phyloP scores from a whole-genome alignment of 2,888 invertebrate species.

The Perdita meconis region DNA sequence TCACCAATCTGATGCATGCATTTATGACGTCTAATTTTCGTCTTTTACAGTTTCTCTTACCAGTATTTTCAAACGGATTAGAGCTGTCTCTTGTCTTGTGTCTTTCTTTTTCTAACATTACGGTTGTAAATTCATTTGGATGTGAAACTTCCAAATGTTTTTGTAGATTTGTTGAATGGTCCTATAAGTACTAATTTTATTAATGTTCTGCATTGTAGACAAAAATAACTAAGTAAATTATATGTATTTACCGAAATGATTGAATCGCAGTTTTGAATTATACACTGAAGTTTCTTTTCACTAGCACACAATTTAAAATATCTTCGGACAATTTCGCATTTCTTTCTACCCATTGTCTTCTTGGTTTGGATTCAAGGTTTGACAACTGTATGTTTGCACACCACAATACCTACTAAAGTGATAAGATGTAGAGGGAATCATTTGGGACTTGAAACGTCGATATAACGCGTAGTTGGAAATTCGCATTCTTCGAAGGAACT shows the following conservation, averaged over 20 bases:
- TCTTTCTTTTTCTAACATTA: slow-evolving; percentile 12
- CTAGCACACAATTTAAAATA: neutral
- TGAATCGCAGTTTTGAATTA: neutral
- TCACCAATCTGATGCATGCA: too few relatives aligned
- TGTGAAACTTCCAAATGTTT: neutral
- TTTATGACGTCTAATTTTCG: neutral
- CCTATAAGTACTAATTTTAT: neutral
- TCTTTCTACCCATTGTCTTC: slow-evolving; percentile 1
- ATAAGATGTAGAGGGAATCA: too few relatives aligned
- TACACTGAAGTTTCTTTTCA: neutral
- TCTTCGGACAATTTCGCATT: neutral
- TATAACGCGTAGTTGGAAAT: too few relatives aligned
- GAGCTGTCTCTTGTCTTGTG: slow-evolving; percentile 1
- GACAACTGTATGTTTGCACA: too few relatives aligned
- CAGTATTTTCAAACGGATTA: neutral
- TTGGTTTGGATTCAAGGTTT: too few relatives aligned
- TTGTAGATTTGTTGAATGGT: slow-evolving; percentile 10
- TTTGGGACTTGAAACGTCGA: too few relatives aligned
- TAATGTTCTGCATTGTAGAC: neutral
- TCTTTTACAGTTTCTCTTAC: neutral
- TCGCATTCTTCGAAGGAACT: too few relatives aligned
- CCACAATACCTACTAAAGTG: too few relatives aligned
- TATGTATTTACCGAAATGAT: neutral
- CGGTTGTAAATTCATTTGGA: slow-evolving; percentile 5
- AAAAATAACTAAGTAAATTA: slow-evolving; percentile 3